A percentile compares a stretch with the other conserved stretches of the same genome.
These are phyloP conservation scores for Dasyornis broadbenti DNA, from an alignment of 2,113 vertebrate species.

Conservation along the genomic window DNA sequence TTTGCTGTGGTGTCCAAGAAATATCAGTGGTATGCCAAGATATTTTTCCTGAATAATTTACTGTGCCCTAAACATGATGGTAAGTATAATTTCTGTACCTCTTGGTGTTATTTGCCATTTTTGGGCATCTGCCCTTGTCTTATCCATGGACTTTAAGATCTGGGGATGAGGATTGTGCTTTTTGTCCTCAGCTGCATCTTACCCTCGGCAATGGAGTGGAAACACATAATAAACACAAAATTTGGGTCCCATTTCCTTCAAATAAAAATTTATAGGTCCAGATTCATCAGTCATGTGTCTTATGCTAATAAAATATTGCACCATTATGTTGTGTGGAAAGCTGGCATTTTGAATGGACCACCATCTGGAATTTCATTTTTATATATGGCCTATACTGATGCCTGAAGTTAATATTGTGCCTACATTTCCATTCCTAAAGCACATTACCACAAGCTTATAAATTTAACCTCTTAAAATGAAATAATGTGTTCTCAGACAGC, in stretches of 20 bases:
- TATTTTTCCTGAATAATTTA: neutral
- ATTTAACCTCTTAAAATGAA: neutral
- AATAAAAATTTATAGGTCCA: neutral
- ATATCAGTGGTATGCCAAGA: neutral
- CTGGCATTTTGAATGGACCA: neutral
- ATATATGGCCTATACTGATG: neutral
- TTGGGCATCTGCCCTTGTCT: neutral
- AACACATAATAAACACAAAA: neutral
- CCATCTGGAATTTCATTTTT: slow-evolving; percentile 3
- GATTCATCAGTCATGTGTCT: neutral
- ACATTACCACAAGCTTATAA: neutral
- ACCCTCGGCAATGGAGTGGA: neutral
- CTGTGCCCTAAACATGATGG: neutral
- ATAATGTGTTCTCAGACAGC: neutral
- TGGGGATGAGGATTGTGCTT: neutral
- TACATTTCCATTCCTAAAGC: neutral
- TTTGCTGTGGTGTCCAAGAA: neutral
- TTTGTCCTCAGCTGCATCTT: neutral
- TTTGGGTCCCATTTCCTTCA: neutral
- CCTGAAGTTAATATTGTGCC: neutral
- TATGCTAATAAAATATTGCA: neutral
- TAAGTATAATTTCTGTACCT: neutral
- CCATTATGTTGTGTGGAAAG: neutral
- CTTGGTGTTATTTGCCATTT: neutral
- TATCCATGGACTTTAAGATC: neutral